These are phyloP conservation scores for Drosophila setifemur DNA, from an alignment of 1,140 invertebrate species.

Conservation along the genomic window DNA sequence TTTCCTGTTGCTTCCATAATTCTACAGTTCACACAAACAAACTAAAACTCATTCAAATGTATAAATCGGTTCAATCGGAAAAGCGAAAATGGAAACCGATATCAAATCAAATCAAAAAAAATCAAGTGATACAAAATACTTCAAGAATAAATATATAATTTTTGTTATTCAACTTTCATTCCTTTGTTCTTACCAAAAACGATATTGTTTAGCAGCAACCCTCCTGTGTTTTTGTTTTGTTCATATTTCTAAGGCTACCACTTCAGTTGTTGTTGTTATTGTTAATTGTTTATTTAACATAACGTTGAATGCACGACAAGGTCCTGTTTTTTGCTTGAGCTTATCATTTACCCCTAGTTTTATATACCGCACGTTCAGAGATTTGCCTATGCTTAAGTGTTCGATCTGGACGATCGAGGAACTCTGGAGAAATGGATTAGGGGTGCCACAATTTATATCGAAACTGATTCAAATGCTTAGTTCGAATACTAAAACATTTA, in stretches of 20 bases:
- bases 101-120: neutral
- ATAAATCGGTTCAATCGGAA: neutral
- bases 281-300: constrained; percentile 1
- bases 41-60: too few relatives aligned
- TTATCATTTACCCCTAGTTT: neutral
- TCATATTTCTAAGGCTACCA: constrained; percentile 13
- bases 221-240: neutral
- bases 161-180: constrained; percentile 47
- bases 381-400: neutral
- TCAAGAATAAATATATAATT: constrained; percentile 40
- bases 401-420: too few relatives aligned
- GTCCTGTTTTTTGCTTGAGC: neutral
- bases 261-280: constrained; percentile 15
- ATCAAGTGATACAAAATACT: constrained; percentile 4
- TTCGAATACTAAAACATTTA: too few relatives aligned
- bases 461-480: too few relatives aligned
- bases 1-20: constrained; percentile 10
- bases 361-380: constrained; percentile 1
- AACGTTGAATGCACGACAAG: constrained; percentile 1
- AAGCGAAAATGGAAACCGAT: neutral
- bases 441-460: too few relatives aligned
- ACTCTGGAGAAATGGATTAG: too few relatives aligned
- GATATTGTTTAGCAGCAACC: constrained; percentile 9
- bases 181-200: constrained; percentile 8
- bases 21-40: neutral